phyloP scores from a whole-genome alignment of 1,140 invertebrate species.

The Drosophila mauritiana region DNA sequence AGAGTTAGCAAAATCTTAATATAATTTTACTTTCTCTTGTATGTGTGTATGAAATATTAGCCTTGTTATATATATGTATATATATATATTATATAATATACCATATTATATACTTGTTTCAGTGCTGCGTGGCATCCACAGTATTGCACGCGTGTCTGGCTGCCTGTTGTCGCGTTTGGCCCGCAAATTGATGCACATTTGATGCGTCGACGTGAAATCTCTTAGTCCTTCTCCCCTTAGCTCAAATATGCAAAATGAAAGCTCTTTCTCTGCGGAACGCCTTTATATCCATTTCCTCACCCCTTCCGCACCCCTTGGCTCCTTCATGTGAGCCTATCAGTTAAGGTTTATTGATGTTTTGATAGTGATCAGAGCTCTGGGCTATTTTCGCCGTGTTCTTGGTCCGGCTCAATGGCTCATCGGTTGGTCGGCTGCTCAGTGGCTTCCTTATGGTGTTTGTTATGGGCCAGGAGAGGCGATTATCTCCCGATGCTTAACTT shows the following conservation, averaged over 20 bases:
- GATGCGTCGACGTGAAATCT: slow-evolving; percentile 53
- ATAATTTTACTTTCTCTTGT: too few relatives aligned
- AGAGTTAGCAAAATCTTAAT: too few relatives aligned
- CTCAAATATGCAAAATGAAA: slow-evolving; percentile 44
- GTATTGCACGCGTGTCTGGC: slow-evolving; percentile 71
- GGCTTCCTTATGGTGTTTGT: slow-evolving; percentile 63
- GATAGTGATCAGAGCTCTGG: slow-evolving; percentile 78
- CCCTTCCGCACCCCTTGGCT: background rate
- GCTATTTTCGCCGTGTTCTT: slow-evolving; percentile 50
- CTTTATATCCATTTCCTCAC: background rate
- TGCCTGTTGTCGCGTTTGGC: slow-evolving; percentile 66
- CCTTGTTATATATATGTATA: too few relatives aligned
- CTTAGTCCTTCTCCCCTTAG: background rate
- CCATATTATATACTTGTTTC: background rate
- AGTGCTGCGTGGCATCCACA: slow-evolving; percentile 46
- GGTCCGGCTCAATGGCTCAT: background rate
- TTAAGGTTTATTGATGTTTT: slow-evolving; percentile 84
- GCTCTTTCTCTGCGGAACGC: slow-evolving; percentile 26
- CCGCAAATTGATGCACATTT: slow-evolving; percentile 78
- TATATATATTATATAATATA: too few relatives aligned
- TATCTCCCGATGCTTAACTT: slow-evolving; percentile 69
- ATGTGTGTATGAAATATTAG: too few relatives aligned
- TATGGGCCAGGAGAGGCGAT: slow-evolving; percentile 56
- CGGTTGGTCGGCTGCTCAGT: background rate
- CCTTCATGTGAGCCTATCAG: slow-evolving; percentile 52